Base-by-base conservation (phyloP, 1,140 invertebrate species). In the Plectus sambesii region DNA sequence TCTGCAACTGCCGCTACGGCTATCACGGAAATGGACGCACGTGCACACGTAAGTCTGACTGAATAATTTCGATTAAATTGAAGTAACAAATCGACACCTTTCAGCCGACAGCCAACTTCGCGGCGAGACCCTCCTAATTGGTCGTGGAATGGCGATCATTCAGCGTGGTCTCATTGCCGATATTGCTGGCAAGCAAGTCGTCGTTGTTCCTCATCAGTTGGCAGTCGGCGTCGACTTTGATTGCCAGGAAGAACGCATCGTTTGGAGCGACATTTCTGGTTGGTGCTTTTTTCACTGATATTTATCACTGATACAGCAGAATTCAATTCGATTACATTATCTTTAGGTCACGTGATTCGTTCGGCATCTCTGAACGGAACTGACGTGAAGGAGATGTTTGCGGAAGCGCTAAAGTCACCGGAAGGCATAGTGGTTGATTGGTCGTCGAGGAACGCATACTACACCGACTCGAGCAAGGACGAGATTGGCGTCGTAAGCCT, bases 361-460 rank as follows among this genome's bases (percentile, higher is more conserved):
- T 63, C 61, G 15, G 38, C 61, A 8, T 38, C 49, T 2, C 22
- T 65, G 5, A 69, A 67, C 39, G 64, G 64, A 43, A 68, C 63
- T 17, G 59, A 60, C 23, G 27, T 62, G 4, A 51, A 60, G 30
- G 42, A 26, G 8, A 30, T 26, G 20, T 56, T 50, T 30, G 26
- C 48, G 8, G 49, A 59, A n/a, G 48, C 51, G 6, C 49, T 67
- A 2, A 53, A 51, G 12, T 50, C 40, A 47, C 83, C 86, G 0
- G 92, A 97, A 76, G 92, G 93, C 24, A 69, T 98, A 42, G 81
- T 87, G 3, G 77, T 98, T 17, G 93, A 98, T 73, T 90, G 83
- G 81, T 73, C 88, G 17, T 81, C 84, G 0, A 76, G 87, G 54
- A 90, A 87, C 58, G 77, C 97, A 42, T 98, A 88, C 70, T 97